Evolutionary conservation across 1,140 invertebrate species (phyloP).

Genomic region (Medauroidea extradentata): DNA sequence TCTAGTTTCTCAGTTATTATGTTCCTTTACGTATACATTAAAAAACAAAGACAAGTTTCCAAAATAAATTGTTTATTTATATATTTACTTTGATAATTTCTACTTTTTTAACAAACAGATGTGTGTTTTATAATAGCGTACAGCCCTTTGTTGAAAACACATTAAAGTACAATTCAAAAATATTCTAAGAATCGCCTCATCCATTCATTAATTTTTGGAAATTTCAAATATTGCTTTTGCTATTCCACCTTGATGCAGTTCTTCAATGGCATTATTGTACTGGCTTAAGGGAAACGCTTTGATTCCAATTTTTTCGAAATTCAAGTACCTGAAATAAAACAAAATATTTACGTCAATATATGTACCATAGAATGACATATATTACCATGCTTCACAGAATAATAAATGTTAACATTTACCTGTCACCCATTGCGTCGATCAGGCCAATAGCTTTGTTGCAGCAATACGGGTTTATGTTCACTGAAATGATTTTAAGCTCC

Average conservation of each 20-base stretch:
- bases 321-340: constrained; percentile 49
- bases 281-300: constrained; percentile 53
- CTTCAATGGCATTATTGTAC: constrained; percentile 52
- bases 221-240: constrained; percentile 62
- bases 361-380: too few relatives aligned
- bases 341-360: neutral
- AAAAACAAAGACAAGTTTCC: too few relatives aligned
- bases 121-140: too few relatives aligned
- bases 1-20: too few relatives aligned
- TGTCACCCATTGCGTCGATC: constrained; percentile 55
- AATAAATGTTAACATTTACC: constrained; percentile 38
- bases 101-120: too few relatives aligned
- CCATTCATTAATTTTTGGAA: too few relatives aligned
- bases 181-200: too few relatives aligned
- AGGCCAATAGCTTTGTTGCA: constrained; percentile 58
- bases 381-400: neutral
- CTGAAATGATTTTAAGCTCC: constrained; percentile 58
- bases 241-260: constrained; percentile 53
- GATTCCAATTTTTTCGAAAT: constrained; percentile 60
- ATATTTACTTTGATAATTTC: too few relatives aligned
- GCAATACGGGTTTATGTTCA: constrained; percentile 61
- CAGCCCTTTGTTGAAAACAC: too few relatives aligned
- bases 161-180: too few relatives aligned
- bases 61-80: too few relatives aligned
- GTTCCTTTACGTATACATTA: too few relatives aligned